These are phyloP conservation scores for Onychomys leucogaster DNA, from an alignment of 2,797 vertebrate genomes.

Conservation along the genomic window DNA sequence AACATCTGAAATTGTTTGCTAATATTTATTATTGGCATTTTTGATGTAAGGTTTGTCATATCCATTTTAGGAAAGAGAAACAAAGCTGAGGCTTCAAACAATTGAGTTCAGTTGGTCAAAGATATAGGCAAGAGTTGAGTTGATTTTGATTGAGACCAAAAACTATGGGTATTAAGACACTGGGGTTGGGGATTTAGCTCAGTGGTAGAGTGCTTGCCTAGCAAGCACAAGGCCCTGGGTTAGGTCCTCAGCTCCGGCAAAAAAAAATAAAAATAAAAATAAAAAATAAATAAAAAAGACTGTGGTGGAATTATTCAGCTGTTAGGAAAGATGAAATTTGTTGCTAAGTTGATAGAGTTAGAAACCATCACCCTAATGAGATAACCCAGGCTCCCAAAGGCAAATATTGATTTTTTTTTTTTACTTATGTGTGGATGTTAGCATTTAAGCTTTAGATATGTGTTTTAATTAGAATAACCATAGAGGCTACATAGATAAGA, in stretches of 20 bases:
- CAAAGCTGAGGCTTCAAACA: background rate
- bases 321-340: background rate
- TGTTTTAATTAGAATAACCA: background rate
- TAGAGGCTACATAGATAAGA: background rate
- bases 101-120: background rate
- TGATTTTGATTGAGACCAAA: background rate
- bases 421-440: background rate
- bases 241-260: too few relatives aligned
- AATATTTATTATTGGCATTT: background rate
- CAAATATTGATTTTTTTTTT: background rate
- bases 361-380: background rate
- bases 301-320: background rate
- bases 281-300: too few relatives aligned
- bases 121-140: background rate
- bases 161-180: background rate
- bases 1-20: background rate
- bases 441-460: background rate
- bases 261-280: too few relatives aligned
- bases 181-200: too few relatives aligned
- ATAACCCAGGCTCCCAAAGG: background rate
- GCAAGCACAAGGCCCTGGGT: too few relatives aligned
- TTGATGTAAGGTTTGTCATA: background rate
- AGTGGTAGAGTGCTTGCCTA: too few relatives aligned
- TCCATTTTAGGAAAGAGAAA: background rate
- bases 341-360: background rate